Conservation (phyloP, 2,797 vertebrate genomes). For the Gallinago stenura region DNA sequence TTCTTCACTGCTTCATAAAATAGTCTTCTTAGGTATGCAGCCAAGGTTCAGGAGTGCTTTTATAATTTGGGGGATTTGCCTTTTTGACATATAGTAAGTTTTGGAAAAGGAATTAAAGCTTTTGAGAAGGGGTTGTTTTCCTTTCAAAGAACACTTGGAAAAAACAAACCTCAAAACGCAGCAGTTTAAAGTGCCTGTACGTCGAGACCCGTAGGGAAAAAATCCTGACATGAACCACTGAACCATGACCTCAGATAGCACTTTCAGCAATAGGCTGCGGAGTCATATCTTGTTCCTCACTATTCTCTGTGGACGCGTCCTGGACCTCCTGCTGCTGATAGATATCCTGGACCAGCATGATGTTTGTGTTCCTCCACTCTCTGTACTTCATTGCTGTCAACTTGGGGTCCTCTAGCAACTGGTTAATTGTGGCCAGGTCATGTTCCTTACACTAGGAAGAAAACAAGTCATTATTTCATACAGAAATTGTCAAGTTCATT, state of each 20-base stretch:
- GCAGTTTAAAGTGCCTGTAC: background rate
- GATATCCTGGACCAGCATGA: constrained; percentile 89
- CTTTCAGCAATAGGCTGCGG: constrained; percentile 53
- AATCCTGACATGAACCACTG: background rate
- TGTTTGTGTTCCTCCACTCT: constrained; percentile 91
- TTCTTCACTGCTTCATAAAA: background rate
- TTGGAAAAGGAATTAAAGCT: background rate
- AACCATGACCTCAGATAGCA: constrained; percentile 58
- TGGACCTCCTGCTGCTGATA: constrained; percentile 72
- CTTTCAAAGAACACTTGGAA: background rate
- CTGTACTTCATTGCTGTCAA: constrained; percentile 89
- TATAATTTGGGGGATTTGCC: background rate
- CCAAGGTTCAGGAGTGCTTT: background rate
- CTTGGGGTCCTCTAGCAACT: constrained; percentile 84
- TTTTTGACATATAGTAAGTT: background rate
- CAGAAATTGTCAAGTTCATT: background rate
- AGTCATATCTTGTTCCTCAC: constrained; percentile 18
- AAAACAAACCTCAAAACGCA: background rate
- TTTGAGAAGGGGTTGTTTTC: background rate
- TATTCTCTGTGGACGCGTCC: background rate
- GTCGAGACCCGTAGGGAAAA: background rate
- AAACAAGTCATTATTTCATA: background rate
- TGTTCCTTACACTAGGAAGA: constrained; percentile 90
- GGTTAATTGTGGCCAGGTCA: constrained; percentile 91
- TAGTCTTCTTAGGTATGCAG: background rate